Percentiles rank a stretch among this genome's conserved stretches.
Evolutionary conservation across 2,113 vertebrate species (phyloP).

Genomic region (Blennius ocellaris): DNA sequence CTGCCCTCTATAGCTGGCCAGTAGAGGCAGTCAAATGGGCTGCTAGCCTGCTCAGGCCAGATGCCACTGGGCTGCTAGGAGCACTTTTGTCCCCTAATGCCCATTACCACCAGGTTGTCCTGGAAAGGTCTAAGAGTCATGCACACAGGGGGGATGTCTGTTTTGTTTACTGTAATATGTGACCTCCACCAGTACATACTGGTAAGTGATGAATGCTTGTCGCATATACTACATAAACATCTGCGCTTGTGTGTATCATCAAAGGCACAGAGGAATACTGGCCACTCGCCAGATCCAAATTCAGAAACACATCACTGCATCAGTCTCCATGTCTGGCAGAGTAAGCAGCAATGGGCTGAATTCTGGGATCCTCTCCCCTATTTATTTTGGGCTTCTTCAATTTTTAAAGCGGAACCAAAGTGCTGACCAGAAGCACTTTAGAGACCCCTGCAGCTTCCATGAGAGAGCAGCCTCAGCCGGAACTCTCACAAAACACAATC

Average conservation of each 20-base stretch:
- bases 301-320: constrained; percentile 14
- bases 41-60: constrained; percentile 71
- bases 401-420: constrained; percentile 73
- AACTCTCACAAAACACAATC: constrained; percentile 49
- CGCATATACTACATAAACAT: constrained; percentile 23
- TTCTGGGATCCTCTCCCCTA: constrained; percentile 44
- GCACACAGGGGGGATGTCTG: constrained; percentile 32
- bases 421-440: constrained; percentile 71
- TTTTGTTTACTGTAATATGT: constrained; percentile 52
- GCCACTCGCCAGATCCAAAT: constrained; percentile 21
- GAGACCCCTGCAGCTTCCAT: constrained; percentile 61
- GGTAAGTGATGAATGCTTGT: constrained; percentile 4
- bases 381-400: constrained; percentile 75
- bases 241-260: constrained; percentile 25
- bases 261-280: constrained; percentile 4
- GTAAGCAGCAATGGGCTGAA: constrained; percentile 20
- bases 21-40: constrained; percentile 67
- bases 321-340: constrained; percentile 16
- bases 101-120: constrained; percentile 57
- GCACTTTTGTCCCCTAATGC: constrained; percentile 55
- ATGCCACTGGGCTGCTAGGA: constrained; percentile 70
- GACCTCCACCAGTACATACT: constrained; percentile 25
- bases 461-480: constrained; percentile 52
- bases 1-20: constrained; percentile 60
- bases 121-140: constrained; percentile 53